Conservation (phyloP, 2,888 invertebrate species). For the Pomacea canaliculata region DNA sequence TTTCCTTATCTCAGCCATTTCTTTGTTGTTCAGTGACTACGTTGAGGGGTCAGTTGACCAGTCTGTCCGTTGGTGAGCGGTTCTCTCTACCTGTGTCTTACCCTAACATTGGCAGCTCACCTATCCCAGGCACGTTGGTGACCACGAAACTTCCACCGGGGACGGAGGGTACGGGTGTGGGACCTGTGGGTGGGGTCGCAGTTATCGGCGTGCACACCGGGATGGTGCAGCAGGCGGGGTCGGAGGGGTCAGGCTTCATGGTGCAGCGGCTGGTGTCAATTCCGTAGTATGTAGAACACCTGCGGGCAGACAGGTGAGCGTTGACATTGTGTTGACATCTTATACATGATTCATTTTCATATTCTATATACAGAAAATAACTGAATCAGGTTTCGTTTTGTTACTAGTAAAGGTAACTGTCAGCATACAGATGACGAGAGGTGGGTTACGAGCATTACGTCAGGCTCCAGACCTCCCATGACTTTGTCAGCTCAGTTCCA, state of each 20-base stretch:
- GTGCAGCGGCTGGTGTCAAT: slow-evolving; percentile 39
- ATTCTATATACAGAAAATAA: too few species aligned
- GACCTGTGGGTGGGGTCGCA: slow-evolving; percentile 31
- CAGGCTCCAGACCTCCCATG: too few species aligned
- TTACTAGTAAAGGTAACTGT: too few species aligned
- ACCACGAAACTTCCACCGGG: slow-evolving; percentile 38
- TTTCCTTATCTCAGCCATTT: neutral
- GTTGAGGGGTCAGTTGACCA: neutral
- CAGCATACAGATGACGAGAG: too few species aligned
- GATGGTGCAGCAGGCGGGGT: slow-evolving; percentile 49
- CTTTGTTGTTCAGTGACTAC: neutral
- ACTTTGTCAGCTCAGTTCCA: too few species aligned
- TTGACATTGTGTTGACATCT: too few species aligned
- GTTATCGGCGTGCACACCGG: slow-evolving; percentile 49
- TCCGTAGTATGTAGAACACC: slow-evolving; percentile 41
- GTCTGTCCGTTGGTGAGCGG: neutral
- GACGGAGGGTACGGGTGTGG: slow-evolving; percentile 39
- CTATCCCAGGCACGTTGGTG: slow-evolving; percentile 45
- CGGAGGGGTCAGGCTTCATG: slow-evolving; percentile 47
- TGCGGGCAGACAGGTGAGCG: slow-evolving; percentile 15
- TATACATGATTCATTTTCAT: too few species aligned
- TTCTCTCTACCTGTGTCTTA: neutral
- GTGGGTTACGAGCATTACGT: too few species aligned
- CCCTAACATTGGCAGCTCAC: neutral
- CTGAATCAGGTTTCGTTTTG: too few species aligned